Base-by-base conservation (phyloP, 1,140 invertebrate genomes). In the Asobara japonica region DNA sequence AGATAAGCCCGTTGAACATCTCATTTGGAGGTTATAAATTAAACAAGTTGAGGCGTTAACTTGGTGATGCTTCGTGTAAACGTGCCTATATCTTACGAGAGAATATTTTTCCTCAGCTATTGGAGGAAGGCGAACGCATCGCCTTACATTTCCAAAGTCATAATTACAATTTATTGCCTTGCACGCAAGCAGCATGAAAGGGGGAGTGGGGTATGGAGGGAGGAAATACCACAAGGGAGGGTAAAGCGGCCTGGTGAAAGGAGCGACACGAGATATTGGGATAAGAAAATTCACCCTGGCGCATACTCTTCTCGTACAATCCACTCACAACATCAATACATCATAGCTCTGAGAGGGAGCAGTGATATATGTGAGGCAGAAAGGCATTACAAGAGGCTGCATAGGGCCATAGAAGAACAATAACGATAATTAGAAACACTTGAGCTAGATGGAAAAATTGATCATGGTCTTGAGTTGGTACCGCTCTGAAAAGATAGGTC, bases 81-180 rank as follows among this genome's bases (percentile, higher is more conserved):
- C 36, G 33, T 38, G 36, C 56, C 20, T 70, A 70, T 13, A 36
- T 30, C 29, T 64, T 45, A 60, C 33, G 25, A 22, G 51, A 25
- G 51, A 56, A 11, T 5, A 36, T 25, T 25, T 56, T 56, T 56
- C 13, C 51, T 27, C 13, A 56, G 51, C 20, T 22, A 25, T 10
- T 56, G 5, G 10, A 10, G 8, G 22, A 25, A 7, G 51, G 18
- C n/a, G n/a, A n/a, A 18, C 25, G 60, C 11, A 22, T 70, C 69
- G 60, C 36, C 25, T 70, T 64, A 70, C 60, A 64, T 64, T 70
- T 70, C 36, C 60, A 38, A 70, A 70, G 33, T 62, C 69, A 64
- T 70, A 70, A 70, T 70, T 70, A 64, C 60, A 36, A 70, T 70
- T 70, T 70, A 70, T 70, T 30, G 56, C 69, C 31, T 38, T 61